phyloP scores from a whole-genome alignment of 1,140 invertebrate species.

The Ooceraea biroi region DNA sequence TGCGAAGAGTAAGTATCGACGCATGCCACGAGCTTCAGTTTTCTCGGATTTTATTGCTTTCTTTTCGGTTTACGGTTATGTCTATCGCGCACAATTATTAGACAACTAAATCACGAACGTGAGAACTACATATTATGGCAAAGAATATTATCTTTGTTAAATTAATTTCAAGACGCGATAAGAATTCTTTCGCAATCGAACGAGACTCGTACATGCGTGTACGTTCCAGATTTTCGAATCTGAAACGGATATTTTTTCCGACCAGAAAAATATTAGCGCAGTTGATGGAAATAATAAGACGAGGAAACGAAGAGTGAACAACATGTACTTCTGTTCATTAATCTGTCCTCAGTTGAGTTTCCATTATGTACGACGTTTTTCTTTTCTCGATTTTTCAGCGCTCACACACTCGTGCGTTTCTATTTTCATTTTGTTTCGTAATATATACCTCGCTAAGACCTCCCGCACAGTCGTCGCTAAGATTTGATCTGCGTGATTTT shows the following conservation, averaged over 20 bases:
- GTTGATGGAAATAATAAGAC: conserved; percentile 20
- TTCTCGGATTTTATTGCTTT: neutral
- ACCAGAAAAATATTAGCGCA: neutral
- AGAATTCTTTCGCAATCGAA: conserved; percentile 14
- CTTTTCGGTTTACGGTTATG: neutral
- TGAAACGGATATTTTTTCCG: neutral
- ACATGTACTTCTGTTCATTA: neutral
- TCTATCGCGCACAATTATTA: neutral
- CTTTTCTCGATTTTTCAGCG: conserved; percentile 31
- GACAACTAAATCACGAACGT: neutral
- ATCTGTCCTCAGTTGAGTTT: neutral
- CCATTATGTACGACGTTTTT: neutral
- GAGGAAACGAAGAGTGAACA: neutral
- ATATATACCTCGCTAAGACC: conserved; percentile 11
- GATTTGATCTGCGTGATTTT: conserved; percentile 1
- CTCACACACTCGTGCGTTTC: conserved; percentile 11
- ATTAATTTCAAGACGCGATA: neutral
- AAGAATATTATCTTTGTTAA: neutral
- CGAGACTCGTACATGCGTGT: neutral
- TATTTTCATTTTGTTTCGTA: neutral
- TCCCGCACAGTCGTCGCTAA: neutral
- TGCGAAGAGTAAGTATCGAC: neutral
- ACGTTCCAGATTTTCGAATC: neutral
- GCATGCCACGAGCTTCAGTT: neutral
- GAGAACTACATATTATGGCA: neutral